phyloP scores from a whole-genome alignment of 2,113 vertebrate species.

The Circaetus cinerascens region DNA sequence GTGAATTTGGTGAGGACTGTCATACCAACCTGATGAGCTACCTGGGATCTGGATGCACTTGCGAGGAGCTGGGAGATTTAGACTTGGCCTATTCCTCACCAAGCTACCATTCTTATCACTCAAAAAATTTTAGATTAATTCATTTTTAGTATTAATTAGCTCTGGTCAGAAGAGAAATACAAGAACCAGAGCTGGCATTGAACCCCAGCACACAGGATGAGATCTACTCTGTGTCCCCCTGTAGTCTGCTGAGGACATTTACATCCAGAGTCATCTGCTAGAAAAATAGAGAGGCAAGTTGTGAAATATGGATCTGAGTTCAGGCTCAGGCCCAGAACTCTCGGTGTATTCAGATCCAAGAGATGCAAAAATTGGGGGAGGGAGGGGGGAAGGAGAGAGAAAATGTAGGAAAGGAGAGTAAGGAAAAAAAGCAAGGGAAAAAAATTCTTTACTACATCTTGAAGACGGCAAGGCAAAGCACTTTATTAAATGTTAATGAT shows the following conservation, averaged over 20 bases:
- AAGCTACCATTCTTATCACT: not conserved
- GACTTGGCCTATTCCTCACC: not conserved
- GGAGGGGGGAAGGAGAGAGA: no score
- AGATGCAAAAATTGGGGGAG: not conserved
- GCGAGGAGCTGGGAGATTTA: not conserved
- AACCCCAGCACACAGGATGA: not conserved
- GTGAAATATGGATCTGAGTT: not conserved
- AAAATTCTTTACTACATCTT: not conserved
- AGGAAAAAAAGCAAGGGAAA: not conserved
- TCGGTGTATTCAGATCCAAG: not conserved
- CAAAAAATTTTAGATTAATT: not conserved
- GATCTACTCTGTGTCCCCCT: not conserved
- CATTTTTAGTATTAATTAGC: not conserved
- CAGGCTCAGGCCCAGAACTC: not conserved
- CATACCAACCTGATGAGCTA: not conserved
- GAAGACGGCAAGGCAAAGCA: not conserved
- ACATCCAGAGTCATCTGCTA: not conserved
- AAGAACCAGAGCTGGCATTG: not conserved
- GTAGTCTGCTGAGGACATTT: not conserved
- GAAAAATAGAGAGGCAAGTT: not conserved
- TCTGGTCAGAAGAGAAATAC: not conserved
- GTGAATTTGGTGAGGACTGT: not conserved
- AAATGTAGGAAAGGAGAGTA: not conserved
- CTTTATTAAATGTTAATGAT: not conserved
- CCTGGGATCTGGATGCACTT: fast-evolving